Evolutionary conservation across 2,113 vertebrate genomes (phyloP), one percentile per base, ranked within the genome.

Genomic region (Scomber scombrus): DNA sequence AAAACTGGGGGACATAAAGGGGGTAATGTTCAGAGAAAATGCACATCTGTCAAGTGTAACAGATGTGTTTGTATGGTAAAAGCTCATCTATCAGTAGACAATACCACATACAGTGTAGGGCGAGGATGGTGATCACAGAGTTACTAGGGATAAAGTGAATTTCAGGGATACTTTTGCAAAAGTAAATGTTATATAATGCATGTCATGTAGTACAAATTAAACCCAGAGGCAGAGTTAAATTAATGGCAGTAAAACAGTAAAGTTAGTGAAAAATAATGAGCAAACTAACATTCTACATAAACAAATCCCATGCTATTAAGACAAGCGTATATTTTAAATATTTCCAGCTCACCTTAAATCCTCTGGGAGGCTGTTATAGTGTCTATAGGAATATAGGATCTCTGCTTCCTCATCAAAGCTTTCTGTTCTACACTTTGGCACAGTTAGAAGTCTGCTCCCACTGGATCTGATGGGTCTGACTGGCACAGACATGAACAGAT

Each of bases 391-490:
- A 78, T 3, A 46, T 31, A 13, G 23, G 21, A 31, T 61, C 40
- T n/a, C 57, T 46, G 47, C n/a, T 52, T 2, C 29, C 19, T 68
- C 40, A 34, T 55, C 43, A 63, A 71, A 64, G 26, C 23, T 49
- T 57, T 57, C 16, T 40, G 26, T 71, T 64, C 26, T 40, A 40
- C 34, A 40, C 34, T 40, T 40, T 40, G 34, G 34, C 34, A 40
- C 34, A 40, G 34, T 40, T 40, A 40, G 34, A 34, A 40, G 34
- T 40, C 34, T 40, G 34, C 34, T 40, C 34, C 34, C 34, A 40
- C 34, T 40, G 34, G 34, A 9, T 40, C 34, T 40, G 34, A 40
- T 9, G 7, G 34, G 34, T 40, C 34, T 40, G 34, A 6, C 34
- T 40, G 34, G 34, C 34, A 40, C 1, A 40, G 34, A 40, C 34